Evolutionary conservation across 92 coral and sea anemone genomes (phyloP), one percentile per base, ranked within the genome.

Genomic region (Pocillopora grandis): DNA sequence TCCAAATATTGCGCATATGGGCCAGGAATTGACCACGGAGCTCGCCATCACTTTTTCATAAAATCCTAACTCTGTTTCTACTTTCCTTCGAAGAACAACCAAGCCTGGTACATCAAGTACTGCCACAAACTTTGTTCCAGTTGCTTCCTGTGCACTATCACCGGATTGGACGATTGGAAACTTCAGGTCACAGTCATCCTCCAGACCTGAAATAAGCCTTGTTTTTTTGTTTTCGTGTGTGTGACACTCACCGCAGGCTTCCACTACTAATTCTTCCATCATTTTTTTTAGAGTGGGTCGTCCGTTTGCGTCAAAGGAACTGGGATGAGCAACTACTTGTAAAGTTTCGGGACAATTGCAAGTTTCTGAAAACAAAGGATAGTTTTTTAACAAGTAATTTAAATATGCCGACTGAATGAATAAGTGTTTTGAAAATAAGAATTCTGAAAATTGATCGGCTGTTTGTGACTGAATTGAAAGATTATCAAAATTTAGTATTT

Each of bases 31-130:
- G 18, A 74, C 65, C 10, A 83, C 87, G 1, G 80, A 74, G 10
- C 12, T 21, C n/a, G 56, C 74, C 65, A 83, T 83, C 11, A 62
- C 87, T 62, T 64, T 65, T 35, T 83, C 87, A 13, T 60, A 60
- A 36, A 48, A 71, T 27, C 80, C 80, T 18, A 27, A 23, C 2
- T 37, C 59, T 19, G 69, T 77, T 14, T 23, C 16, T 31, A 72
- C 1, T 75, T 83, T 83, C 55, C 87, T 63, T 16, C 33, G 63
- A 58, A 83, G 33, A 58, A 83, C 66, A 20, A 59, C 79, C 7
- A 83, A 72, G 63, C 87, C 87, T 62, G 87, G 87, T 37, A 83
- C 87, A 33, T 49, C 49, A 52, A 83, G 58, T 1, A 83, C 87
- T 1, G 87, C 61, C 27, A 83, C 87, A 36, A 83, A 83, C 20